Base-by-base conservation (phyloP, 2,113 vertebrate species). In the Hippoglossus stenolepis region DNA sequence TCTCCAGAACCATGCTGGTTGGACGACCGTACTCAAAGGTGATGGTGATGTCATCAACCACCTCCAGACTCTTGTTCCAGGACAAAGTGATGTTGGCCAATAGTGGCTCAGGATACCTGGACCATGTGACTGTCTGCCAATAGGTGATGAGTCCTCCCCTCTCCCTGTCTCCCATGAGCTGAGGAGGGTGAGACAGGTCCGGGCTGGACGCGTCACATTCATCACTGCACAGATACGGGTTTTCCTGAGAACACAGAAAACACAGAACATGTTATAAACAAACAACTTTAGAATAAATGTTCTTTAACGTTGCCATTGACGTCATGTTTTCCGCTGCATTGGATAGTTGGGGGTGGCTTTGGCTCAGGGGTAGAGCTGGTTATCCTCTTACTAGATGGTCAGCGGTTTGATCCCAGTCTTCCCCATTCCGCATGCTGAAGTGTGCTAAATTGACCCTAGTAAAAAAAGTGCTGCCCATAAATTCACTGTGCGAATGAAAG, bases 51-150 rank as follows among this genome's bases (percentile, higher is more conserved):
- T 99, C 98, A 84, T 98, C 97, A 0, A 96, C 97, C 53, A 98
- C 95, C 92, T 99, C 97, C 82, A 99, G 96, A 81, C 96, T 99
- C 93, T 99, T 99, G 94, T 97, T 97, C 98, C 98, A 99, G 49
- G 96, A 97, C 59, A 99, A 93, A 0, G 98, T 97, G 84, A 99
- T 96, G 92, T 99, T 99, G 75, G 98, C 96, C 79, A 96, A 92
- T 62, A 99, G 95, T 51, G 98, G 97, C 80, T 96, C 96, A 6
- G 98, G 98, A 79, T 94, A 99, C 67, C 95, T 94, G 82, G 97
- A 96, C 98, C 98, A 99, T 71, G 98, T 98, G 5, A 96, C 94
- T 14, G 97, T 97, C 93, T 99, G 98, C 98, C 98, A 99, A 79
- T 98, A 99, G 0, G 98, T 98, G 81, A 96, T 96, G 58, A 96